A percentile compares a stretch with the other conserved stretches of the same genome.
Evolutionary conservation across 2,888 invertebrate species (phyloP).

Genomic region (Coelopa pilipes): DNA sequence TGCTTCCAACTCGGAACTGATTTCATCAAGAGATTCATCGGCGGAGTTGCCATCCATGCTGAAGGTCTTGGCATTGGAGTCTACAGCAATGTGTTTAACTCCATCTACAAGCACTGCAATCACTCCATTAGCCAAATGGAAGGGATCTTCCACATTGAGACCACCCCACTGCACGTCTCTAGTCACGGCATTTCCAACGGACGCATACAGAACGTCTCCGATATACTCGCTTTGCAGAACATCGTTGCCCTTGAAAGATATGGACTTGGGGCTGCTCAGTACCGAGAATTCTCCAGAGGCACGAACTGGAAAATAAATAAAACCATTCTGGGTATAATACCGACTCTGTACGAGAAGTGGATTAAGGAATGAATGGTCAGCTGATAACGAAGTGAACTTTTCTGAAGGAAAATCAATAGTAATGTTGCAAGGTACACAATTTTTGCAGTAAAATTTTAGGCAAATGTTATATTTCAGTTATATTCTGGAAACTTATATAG

Average conservation of each 20-base stretch:
- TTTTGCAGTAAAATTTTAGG: neutral
- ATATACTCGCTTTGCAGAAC: slow-evolving; percentile 72
- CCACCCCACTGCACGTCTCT: slow-evolving; percentile 78
- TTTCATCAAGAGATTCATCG: slow-evolving; percentile 68
- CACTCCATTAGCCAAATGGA: slow-evolving; percentile 77
- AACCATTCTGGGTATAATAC: neutral
- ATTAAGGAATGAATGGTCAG: slow-evolving; percentile 2
- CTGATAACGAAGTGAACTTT: neutral
- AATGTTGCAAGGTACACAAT: neutral
- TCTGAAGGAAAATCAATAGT: slow-evolving; percentile 14
- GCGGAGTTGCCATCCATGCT: slow-evolving; percentile 54
- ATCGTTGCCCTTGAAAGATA: slow-evolving; percentile 76
- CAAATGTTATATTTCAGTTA: neutral
- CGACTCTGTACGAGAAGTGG: neutral
- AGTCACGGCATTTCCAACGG: slow-evolving; percentile 78
- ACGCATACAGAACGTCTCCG: slow-evolving; percentile 78
- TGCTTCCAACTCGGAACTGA: slow-evolving; percentile 71
- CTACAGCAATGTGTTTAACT: slow-evolving; percentile 66
- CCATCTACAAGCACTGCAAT: slow-evolving; percentile 80
- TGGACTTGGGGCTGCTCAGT: slow-evolving; percentile 75
- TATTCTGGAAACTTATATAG: neutral
- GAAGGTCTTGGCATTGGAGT: slow-evolving; percentile 55
- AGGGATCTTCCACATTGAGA: slow-evolving; percentile 76
- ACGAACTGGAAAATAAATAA: slow-evolving; percentile 49
- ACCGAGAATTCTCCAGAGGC: slow-evolving; percentile 73